A percentile compares a stretch with the other conserved stretches of the same genome.
Evolutionary conservation across 2,888 invertebrate species (phyloP).

Genomic region (Orchestes rusci): DNA sequence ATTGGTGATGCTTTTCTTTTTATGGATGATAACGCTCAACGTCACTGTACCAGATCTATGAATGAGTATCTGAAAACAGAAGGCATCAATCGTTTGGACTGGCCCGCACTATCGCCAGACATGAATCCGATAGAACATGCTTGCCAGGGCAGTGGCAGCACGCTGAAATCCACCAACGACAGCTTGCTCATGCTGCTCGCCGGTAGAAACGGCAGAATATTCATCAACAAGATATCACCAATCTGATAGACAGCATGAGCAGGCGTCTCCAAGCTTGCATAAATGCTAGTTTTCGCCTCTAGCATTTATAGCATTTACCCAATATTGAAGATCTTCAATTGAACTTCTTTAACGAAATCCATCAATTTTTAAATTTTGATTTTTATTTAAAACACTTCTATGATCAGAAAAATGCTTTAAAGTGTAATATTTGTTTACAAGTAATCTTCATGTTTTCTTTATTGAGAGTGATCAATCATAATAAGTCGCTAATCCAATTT

Average conservation of each 20-base stretch:
- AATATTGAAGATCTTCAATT: neutral
- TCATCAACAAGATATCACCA: neutral
- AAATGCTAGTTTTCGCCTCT: no score
- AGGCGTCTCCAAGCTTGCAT: constrained; percentile 5
- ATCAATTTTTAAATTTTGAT: neutral
- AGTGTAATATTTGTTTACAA: no score
- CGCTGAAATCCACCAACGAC: neutral
- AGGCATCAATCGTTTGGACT: constrained; percentile 1
- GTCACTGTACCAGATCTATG: neutral
- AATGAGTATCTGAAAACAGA: constrained; percentile 1
- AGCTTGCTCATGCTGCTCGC: constrained; percentile 4
- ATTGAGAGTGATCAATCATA: no score
- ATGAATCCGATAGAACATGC: no score
- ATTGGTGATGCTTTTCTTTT: no score
- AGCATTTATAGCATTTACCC: neutral
- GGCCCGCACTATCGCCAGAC: no score
- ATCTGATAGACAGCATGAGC: constrained; percentile 6
- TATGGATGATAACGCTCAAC: no score
- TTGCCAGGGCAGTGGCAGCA: no score
- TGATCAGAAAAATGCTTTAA: no score
- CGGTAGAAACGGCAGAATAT: constrained; percentile 7
- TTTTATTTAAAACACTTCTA: neutral
- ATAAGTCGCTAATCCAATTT: no score
- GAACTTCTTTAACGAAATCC: neutral
- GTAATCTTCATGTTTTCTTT: no score